Evolutionary conservation across 2,888 invertebrate genomes (phyloP), one percentile per base, ranked within the genome.

Genomic region (Linnaemya vulpina): DNA sequence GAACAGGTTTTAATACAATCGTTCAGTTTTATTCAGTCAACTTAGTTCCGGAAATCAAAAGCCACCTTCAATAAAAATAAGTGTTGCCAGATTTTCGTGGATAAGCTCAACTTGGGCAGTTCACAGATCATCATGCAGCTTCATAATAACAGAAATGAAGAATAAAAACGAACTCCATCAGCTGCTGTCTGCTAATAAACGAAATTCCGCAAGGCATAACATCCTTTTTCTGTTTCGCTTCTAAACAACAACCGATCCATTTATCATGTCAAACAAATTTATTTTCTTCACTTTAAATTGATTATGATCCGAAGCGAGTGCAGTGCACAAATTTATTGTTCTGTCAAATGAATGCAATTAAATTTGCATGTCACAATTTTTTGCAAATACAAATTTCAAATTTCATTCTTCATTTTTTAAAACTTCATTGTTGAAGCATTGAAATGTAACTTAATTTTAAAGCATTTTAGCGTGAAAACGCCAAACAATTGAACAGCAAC

Each of bases 361-460:
- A 30, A 58, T 30, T 30, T 58, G 35, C 25, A 58, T 58, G n/a
- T n/a, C 30, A 53, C n/a, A 40, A 60, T 35, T 22, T 17, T 38
- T 40, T 73, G 60, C 35, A 60, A 15, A 73, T n/a, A 60, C 10
- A 60, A n/a, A 35, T 55, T 73, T 1, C 46, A 58, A 60, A 49
- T 35, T 73, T 22, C 17, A 51, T 22, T 70, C 17, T 67, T 43
- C 17, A 35, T 43, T 20, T 55, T 73, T 0, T 46, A 58, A n/a
- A 60, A 35, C 35, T 73, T 38, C 17, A 51, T 22, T 70, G 35
- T 67, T 43, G 17, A 40, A 35, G 63, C 17, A 8, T 46, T 78
- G 22, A 73, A 65, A 73, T 80, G 49, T 58, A 55, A 73, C 73
- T 55, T 38, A 60, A 68, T 68, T 62, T 75, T 43, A 63, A 74